A percentile compares a stretch with the other conserved stretches of the same genome.
Conservation (phyloP, 2,113 vertebrate species). For the Euleptes europaea region DNA sequence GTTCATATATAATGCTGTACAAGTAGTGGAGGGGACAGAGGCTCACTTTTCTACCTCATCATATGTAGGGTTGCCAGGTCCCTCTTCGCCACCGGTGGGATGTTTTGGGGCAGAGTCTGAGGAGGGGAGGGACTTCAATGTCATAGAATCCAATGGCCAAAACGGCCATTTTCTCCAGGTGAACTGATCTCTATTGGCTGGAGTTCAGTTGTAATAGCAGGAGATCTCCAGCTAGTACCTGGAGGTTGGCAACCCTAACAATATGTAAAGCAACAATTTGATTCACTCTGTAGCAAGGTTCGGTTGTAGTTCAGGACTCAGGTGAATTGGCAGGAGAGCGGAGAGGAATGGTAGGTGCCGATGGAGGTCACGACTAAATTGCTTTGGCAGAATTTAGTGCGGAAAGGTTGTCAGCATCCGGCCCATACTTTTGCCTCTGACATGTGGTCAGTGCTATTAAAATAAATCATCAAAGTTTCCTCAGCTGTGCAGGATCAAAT, state of each 20-base stretch:
- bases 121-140: too few relatives aligned
- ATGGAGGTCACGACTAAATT: not conserved
- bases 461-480: conserved; percentile 17
- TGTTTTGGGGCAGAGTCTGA: too few relatives aligned
- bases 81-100: too few relatives aligned
- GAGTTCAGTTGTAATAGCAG: too few relatives aligned
- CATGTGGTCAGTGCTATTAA: not conserved
- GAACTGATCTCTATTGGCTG: too few relatives aligned
- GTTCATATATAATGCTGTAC: not conserved
- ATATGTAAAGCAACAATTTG: conserved; percentile 9
- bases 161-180: too few relatives aligned
- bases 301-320: not conserved
- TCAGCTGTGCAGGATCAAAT: not conserved
- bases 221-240: too few relatives aligned
- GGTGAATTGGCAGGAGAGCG: not conserved
- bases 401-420: not conserved
- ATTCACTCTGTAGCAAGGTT: not conserved
- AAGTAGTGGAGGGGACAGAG: not conserved
- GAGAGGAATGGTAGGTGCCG: not conserved
- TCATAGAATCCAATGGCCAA: too few relatives aligned
- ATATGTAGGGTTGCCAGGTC: too few relatives aligned
- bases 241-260: too few relatives aligned
- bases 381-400: not conserved
- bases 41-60: not conserved
- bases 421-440: not conserved